These are phyloP conservation scores for Hyles lineata DNA, from an alignment of 2,888 invertebrate species.

Conservation along the genomic window DNA sequence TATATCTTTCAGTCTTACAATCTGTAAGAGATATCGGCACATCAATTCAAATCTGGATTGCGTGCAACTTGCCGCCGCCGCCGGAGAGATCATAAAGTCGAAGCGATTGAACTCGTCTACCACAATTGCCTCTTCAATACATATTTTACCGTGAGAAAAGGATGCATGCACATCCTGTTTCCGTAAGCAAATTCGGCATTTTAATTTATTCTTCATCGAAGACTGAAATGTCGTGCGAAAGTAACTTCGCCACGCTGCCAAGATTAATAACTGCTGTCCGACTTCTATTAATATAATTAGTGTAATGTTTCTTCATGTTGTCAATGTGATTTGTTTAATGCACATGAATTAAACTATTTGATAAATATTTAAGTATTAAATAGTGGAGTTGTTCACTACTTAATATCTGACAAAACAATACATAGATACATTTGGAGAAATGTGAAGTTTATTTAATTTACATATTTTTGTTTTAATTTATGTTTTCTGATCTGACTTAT, in stretches of 20 bases:
- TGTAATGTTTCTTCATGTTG: slow-evolving; percentile 7
- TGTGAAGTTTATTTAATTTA: too few species aligned
- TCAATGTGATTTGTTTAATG: slow-evolving; percentile 1
- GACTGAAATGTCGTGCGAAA: slow-evolving; percentile 1
- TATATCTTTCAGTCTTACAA: too few species aligned
- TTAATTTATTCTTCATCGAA: not conserved
- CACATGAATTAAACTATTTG: not conserved
- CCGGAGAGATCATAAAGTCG: slow-evolving; percentile 11
- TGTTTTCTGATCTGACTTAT: not conserved
- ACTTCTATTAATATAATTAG: slow-evolving; percentile 14
- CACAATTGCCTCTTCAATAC: not conserved
- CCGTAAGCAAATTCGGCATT: slow-evolving; percentile 1
- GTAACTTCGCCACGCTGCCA: not conserved
- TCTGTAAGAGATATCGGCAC: too few species aligned
- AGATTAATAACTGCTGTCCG: slow-evolving; percentile 4
- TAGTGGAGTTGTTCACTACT: not conserved
- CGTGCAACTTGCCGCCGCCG: not conserved
- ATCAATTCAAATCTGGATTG: too few species aligned
- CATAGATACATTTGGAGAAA: too few species aligned
- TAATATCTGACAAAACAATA: too few species aligned
- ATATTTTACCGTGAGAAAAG: slow-evolving; percentile 11
- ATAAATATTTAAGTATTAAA: not conserved
- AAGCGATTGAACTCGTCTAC: not conserved
- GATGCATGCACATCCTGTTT: slow-evolving; percentile 19
- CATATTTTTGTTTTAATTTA: not conserved